Evolutionary conservation across 2,113 vertebrate species (phyloP), one percentile per base, ranked within the genome.

Genomic region (Petrocephalus zakoni): DNA sequence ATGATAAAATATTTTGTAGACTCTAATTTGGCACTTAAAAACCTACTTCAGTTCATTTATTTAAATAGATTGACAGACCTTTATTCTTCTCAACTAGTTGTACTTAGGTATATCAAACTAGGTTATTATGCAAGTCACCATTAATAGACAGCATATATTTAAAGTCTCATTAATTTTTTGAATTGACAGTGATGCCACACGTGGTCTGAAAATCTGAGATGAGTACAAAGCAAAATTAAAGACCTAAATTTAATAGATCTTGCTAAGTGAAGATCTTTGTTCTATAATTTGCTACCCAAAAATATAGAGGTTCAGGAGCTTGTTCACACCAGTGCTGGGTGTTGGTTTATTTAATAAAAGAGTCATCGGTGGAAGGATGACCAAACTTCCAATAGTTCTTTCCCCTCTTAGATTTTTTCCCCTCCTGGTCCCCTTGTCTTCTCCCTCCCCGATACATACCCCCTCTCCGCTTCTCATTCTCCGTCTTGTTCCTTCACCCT

Each of bases 401-500:
- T 72, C 64, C 64, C 2, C 11, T 75, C 10, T 64, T n/a, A 9
- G 29, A 29, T 56, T 21, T 87, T 25, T 53, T 64, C 1, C 47
- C 64, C 6, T 42, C 34, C 42, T n/a, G 88, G 5, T 29, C 22
- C 68, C 15, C 64, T 19, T 88, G 90, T 93, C 89, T 42, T 90
- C 42, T 64, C 3, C 11, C 61, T 83, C 81, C 72, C 22, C 88
- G 6, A 88, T 15, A 52, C 22, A 15, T n/a, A n/a, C 17, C 52
- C 17, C 52, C 75, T 2, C 42, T 56, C 15, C 53, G 34, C 55
- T 56, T 22, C 84, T 21, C 53, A 17, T 25, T 21, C 46, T 7
- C 22, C 61, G 11, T 19, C 72, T 86, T 25, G 29, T 55, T 56
- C 37, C 46, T 72, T 29, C 0, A 17, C 7, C 72, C 21, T 53